Percentiles rank a stretch among this genome's conserved stretches.
Evolutionary conservation across 1,140 invertebrate genomes (phyloP).

Genomic region (Drosophila bocki): DNA sequence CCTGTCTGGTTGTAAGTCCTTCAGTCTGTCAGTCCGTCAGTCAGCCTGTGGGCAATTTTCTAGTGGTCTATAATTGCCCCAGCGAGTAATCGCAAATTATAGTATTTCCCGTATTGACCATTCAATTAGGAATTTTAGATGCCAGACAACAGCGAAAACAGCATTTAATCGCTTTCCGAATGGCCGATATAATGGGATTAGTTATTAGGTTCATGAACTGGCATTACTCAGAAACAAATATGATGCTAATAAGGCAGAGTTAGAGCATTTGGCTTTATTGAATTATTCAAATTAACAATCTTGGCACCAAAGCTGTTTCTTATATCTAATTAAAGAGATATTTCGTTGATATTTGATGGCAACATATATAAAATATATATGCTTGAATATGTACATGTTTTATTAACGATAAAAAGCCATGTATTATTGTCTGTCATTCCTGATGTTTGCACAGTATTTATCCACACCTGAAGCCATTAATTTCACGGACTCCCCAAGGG

Average conservation of each 20-base stretch:
- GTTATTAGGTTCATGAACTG: neutral
- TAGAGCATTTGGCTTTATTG: neutral
- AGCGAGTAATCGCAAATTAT: constrained; percentile 39
- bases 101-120: constrained; percentile 22
- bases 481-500: neutral
- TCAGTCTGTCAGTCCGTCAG: constrained; percentile 1
- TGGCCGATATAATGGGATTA: neutral
- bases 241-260: neutral
- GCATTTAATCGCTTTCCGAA: constrained; percentile 20
- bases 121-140: constrained; percentile 22
- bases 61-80: constrained; percentile 24
- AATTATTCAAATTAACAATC: neutral
- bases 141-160: constrained; percentile 11
- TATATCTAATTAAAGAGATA: neutral
- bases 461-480: constrained; percentile 13
- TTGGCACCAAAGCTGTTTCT: neutral
- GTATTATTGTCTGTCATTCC: neutral
- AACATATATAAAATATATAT: neutral
- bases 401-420: neutral
- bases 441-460: neutral
- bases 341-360: neutral
- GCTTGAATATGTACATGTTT: neutral
- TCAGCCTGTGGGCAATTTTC: constrained; percentile 18
- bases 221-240: neutral
- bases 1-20: constrained; percentile 17